A percentile compares a stretch with the other conserved stretches of the same genome.
These are phyloP conservation scores for Galbula dea DNA, from an alignment of 2,113 vertebrate genomes.

Conservation along the genomic window DNA sequence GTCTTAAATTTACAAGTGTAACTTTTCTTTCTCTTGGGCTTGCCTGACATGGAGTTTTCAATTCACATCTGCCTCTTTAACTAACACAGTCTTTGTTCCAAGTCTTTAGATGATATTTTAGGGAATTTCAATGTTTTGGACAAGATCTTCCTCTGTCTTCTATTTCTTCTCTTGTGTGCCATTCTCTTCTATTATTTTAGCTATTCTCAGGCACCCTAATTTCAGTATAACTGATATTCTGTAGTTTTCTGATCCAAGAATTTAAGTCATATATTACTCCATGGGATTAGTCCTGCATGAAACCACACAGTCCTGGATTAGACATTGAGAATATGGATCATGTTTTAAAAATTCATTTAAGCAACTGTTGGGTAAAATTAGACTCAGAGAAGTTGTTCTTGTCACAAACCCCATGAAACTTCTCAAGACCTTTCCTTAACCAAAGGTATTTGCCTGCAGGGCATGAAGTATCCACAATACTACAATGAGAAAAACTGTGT, in stretches of 20 bases:
- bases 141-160: background rate
- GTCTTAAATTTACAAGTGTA: background rate
- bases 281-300: constrained; percentile 35
- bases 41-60: background rate
- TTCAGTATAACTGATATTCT: constrained; percentile 39
- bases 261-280: constrained; percentile 48
- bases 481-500: background rate
- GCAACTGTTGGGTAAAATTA: constrained; percentile 55
- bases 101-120: background rate
- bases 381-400: constrained; percentile 52
- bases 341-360: constrained; percentile 64
- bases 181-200: constrained; percentile 25
- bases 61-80: background rate
- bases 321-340: constrained; percentile 55
- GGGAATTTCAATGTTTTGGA: background rate
- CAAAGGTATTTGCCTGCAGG: constrained; percentile 41
- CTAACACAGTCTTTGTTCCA: background rate
- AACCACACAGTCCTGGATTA: constrained; percentile 45
- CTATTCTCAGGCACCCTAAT: constrained; percentile 8
- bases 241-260: constrained; percentile 39
- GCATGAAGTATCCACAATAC: background rate
- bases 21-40: background rate
- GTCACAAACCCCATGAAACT: constrained; percentile 27
- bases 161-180: background rate
- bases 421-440: constrained; percentile 12